Percentiles rank a stretch among this genome's conserved stretches.
These are phyloP conservation scores for Cecidostiba fungosa DNA, from an alignment of 2,888 invertebrate genomes.

Conservation along the genomic window DNA sequence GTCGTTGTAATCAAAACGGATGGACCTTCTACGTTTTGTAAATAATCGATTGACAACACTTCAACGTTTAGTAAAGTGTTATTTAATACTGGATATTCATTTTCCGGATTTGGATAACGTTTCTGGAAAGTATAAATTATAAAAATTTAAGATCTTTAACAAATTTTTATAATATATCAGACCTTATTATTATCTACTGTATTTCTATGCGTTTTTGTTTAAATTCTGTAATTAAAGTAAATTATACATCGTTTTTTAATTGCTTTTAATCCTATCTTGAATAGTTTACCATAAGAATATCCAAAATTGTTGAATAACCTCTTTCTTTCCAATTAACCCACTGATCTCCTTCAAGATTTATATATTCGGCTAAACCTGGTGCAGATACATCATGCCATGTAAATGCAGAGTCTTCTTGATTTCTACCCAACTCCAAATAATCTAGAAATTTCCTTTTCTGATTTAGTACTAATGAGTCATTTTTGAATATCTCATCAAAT, in stretches of 20 bases:
- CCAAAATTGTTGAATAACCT: constrained; percentile 72
- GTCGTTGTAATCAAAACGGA: constrained; percentile 78
- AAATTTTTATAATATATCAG: too few relatives aligned
- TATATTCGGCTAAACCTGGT: background rate
- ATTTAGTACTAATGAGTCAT: constrained; percentile 62
- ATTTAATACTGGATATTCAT: constrained; percentile 73
- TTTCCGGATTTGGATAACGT: constrained; percentile 71
- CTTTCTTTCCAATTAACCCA: constrained; percentile 72
- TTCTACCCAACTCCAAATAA: constrained; percentile 61
- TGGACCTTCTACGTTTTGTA: constrained; percentile 53
- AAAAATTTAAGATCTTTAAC: background rate
- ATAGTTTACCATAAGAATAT: constrained; percentile 72
- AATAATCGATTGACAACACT: constrained; percentile 72
- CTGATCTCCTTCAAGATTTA: constrained; percentile 56
- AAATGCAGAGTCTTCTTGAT: constrained; percentile 57
- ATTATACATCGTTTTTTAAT: background rate
- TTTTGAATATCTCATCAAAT: constrained; percentile 62
- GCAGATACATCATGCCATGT: constrained; percentile 62
- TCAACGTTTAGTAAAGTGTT: constrained; percentile 71
- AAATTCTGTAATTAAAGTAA: too few relatives aligned
- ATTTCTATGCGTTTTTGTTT: too few relatives aligned
- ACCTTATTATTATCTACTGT: too few relatives aligned
- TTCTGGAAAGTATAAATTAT: constrained; percentile 58
- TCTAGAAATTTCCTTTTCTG: constrained; percentile 60
- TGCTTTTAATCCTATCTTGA: background rate